Base-by-base conservation (phyloP, 2,888 invertebrate genomes). In the Troides aeacus region DNA sequence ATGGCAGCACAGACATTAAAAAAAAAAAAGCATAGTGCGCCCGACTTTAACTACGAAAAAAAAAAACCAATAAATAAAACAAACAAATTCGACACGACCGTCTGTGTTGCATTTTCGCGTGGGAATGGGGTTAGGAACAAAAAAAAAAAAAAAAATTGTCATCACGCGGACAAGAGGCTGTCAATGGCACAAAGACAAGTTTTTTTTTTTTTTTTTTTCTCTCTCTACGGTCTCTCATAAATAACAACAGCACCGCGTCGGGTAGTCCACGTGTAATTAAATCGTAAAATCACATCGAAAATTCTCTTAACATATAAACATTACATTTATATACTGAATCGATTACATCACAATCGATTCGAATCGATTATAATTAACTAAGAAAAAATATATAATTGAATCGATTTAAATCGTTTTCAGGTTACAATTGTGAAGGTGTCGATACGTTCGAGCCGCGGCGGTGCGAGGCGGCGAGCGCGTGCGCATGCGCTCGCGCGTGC, bases 61-160 rank as follows among this genome's bases (percentile, higher is more conserved):
- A 72, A 71, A 64, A 58, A 71, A 72, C 78, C 71, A 74, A 75
- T 72, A 21, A 21, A 21, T 21, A 21, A 21, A 21, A 21, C 21
- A 21, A 21, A 69, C 68, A 71, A 67, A 72, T 73, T 39, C 4
- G 42, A 78, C 77, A 81, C 88, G 89, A 90, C 92, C 92, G 92
- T 92, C 92, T 92, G 82, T 92, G 92, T 92, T 92, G 92, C 92
- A 92, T 92, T 92, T 92, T 90, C 92, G 86, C 87, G 83, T 81
- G 74, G 82, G 84, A 53, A 10, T 30, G 30, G 30, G 30, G 30
- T 30, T 30, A 30, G 30, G 30, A 30, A 30, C 5, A 3, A 30
- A 30, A 30, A 30, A 30, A 30, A 30, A 30, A 30, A 30, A 30
- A 30, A 30, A 30, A 30, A 30, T 30, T 30, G 30, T 30, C 30